phyloP scores from a whole-genome alignment of 2,113 vertebrate species.

The Scartelaos histophorus region DNA sequence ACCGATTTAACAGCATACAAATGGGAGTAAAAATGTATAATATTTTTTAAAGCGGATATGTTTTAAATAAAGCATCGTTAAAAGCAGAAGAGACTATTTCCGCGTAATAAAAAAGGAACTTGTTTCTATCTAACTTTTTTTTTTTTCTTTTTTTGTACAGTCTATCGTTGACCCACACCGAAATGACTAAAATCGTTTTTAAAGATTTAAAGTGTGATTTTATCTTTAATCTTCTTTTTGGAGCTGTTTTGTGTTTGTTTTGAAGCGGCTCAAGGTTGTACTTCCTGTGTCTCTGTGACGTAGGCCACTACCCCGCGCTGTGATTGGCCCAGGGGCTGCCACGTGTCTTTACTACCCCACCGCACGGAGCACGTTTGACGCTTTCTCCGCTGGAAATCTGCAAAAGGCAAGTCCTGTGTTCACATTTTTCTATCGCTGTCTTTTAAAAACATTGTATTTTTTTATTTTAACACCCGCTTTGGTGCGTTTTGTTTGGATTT shows the following conservation, averaged over 20 bases:
- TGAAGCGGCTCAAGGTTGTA: not conserved
- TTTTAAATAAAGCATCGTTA: not conserved
- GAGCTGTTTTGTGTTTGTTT: not conserved
- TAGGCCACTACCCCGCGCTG: slow-evolving; percentile 45
- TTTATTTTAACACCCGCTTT: not conserved
- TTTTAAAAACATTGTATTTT: not conserved
- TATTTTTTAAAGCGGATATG: not conserved
- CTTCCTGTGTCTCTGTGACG: slow-evolving; percentile 5
- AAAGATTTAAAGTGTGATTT: not conserved
- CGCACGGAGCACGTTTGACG: slow-evolving; percentile 8
- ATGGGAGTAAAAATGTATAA: not conserved
- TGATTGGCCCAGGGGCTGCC: slow-evolving; percentile 70
- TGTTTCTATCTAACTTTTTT: not conserved
- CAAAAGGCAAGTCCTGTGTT: slow-evolving; percentile 33
- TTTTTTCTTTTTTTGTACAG: too few relatives aligned
- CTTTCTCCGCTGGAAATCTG: not conserved
- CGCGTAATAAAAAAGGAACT: not conserved
- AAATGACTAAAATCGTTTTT: not conserved
- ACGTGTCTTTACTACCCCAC: slow-evolving; percentile 60
- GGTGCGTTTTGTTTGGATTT: not conserved
- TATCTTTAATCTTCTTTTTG: not conserved
- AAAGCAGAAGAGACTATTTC: not conserved
- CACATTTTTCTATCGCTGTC: not conserved
- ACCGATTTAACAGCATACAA: not conserved
- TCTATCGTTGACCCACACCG: not conserved